phyloP scores from a whole-genome alignment of 2,888 invertebrate species.

The Macrophya alboannulata region DNA sequence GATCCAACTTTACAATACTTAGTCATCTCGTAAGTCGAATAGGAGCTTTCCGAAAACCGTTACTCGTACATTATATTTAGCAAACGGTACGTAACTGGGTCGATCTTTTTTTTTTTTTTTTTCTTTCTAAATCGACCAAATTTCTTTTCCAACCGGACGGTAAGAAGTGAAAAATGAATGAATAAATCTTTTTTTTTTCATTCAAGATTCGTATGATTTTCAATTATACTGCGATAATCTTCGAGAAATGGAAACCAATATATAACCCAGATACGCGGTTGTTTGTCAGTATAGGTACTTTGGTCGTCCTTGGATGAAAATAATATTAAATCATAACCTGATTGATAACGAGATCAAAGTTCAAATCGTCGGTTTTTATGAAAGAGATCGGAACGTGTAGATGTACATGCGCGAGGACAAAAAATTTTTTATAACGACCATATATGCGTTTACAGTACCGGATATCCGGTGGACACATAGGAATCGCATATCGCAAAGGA shows the following conservation, averaged over 20 bases:
- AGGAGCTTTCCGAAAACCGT: slow-evolving; percentile 25
- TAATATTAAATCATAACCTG: neutral
- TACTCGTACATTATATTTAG: slow-evolving; percentile 43
- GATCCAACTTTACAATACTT: slow-evolving; percentile 53
- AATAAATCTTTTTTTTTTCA: neutral
- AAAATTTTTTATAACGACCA: too few relatives aligned
- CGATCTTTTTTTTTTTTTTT: neutral
- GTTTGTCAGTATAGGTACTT: neutral
- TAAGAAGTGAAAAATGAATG: neutral
- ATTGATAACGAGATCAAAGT: slow-evolving; percentile 38
- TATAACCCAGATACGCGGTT: neutral
- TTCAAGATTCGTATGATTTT: neutral
- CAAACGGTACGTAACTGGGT: neutral
- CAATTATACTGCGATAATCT: neutral
- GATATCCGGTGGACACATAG: neutral
- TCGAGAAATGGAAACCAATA: neutral
- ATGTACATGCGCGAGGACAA: neutral
- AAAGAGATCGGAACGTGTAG: neutral
- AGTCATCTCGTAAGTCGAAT: slow-evolving; percentile 38
- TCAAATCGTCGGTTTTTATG: neutral
- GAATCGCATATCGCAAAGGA: slow-evolving; percentile 29
- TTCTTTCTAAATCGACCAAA: neutral
- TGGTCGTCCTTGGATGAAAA: neutral
- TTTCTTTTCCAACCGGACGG: neutral
- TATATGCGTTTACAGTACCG: neutral